Evolutionary conservation across 2,113 vertebrate species (phyloP), one percentile per base, ranked within the genome.

Genomic region (Ahaetulla prasina): DNA sequence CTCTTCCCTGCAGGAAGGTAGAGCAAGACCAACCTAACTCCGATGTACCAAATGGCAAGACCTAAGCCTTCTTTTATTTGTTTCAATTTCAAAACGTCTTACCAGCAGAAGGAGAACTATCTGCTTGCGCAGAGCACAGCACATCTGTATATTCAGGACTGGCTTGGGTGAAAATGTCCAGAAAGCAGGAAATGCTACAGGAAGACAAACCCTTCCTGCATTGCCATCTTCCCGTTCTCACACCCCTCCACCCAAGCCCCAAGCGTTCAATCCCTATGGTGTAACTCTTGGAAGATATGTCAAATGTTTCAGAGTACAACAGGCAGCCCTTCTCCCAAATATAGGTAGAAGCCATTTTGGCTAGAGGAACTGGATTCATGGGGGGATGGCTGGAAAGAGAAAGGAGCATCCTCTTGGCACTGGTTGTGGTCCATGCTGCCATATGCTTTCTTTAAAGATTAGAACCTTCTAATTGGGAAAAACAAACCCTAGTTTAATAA

Each of bases 1-100:
- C 52, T 3, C 3, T 23, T 85, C 9, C n/a, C n/a, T 3, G 0
- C 0, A 0, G 0, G 55, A 35, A 30, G 39, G 60, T 4, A 45
- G 12, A 45, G 6, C 27, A 22, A 52, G 27, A 55, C 57, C 87
- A 39, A 89, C 84, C 43, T 80, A 25, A 43, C 23, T 89, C 92
- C 53, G 49, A 30, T 10, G 4, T 30, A 68, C 57, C 89, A 68
- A 49, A 84, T 1, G 30, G 57, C 87, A 25, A 2, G 49, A 50
- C 80, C 1, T 39, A 16, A 8, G 1, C 1, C 49, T 86, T 2
- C 7, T 27, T n/a, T 12, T 10, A 4, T 9, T 74, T 22, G 49
- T 25, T 18, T 35, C 87, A 47, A 50, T 80, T 45, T 55, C 89
- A 85, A 85, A 57, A 25, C 30, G 30, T 80, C 89, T 45, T 45